Percentiles rank a stretch among this genome's conserved stretches.
Conservation (phyloP, 2,113 vertebrate genomes). For the Bufo gargarizans region DNA sequence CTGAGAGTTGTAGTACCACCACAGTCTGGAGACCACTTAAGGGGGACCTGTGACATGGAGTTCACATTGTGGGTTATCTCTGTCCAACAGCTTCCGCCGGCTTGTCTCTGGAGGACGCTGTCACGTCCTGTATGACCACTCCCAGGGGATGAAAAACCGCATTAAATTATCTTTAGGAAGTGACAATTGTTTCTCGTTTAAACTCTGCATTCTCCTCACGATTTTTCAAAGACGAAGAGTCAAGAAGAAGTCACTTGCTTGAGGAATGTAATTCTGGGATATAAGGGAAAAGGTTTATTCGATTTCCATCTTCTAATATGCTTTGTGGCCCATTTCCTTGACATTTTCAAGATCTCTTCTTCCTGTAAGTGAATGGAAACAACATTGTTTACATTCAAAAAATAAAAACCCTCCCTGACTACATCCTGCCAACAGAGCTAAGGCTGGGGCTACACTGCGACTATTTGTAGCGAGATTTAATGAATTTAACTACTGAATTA, state of each 20-base stretch:
- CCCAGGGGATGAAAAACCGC: neutral
- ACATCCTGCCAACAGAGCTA: too few species aligned
- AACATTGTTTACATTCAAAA: too few species aligned
- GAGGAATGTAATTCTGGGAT: neutral
- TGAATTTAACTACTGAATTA: too few species aligned
- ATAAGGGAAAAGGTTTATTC: neutral
- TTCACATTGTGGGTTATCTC: conserved; percentile 15
- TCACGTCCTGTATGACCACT: conserved; percentile 44
- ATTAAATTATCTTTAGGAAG: conserved; percentile 32
- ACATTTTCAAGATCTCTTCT: too few species aligned
- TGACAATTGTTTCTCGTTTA: conserved; percentile 23
- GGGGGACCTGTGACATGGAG: neutral
- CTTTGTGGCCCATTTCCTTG: too few species aligned
- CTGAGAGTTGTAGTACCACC: neutral
- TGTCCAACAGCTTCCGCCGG: conserved; percentile 27
- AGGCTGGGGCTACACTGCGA: too few species aligned
- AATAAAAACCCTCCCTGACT: too few species aligned
- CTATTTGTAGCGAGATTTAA: too few species aligned
- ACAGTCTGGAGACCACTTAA: neutral
- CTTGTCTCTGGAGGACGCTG: conserved; percentile 9
- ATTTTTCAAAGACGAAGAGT: neutral
- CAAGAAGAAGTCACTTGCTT: neutral
- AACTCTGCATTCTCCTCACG: neutral
- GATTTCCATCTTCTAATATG: too few species aligned
- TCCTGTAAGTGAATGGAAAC: too few species aligned